phyloP scores from a whole-genome alignment of 2,113 vertebrate species.

The Cyphomyrus discorhynchus region DNA sequence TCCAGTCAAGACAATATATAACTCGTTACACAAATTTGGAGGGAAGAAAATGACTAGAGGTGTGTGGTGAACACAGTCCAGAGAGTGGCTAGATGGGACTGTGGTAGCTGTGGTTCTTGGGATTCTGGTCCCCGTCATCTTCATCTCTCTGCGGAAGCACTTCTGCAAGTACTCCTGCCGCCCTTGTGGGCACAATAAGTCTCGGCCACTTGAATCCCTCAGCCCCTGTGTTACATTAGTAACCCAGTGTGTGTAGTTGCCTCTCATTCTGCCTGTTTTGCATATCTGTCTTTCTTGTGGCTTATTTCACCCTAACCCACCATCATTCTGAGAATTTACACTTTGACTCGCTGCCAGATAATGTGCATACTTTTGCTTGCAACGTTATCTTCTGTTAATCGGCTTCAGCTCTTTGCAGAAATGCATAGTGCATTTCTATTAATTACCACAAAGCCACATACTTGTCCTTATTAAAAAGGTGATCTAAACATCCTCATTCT shows the following conservation, averaged over 20 bases:
- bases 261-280: not conserved
- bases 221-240: no score
- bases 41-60: not conserved
- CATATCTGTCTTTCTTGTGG: not conserved
- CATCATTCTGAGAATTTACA: not conserved
- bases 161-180: conserved; percentile 41
- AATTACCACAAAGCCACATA: not conserved
- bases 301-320: not conserved
- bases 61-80: conserved; percentile 29
- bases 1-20: not conserved
- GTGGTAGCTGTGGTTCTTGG: conserved; percentile 50
- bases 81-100: conserved; percentile 37
- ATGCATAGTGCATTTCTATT: not conserved
- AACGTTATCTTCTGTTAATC: not conserved
- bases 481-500: not conserved
- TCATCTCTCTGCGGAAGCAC: conserved; percentile 39
- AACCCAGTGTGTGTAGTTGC: not conserved
- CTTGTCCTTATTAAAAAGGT: not conserved
- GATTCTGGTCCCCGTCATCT: conserved; percentile 46
- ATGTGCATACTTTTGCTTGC: not conserved
- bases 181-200: conserved; percentile 23
- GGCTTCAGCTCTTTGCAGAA: not conserved
- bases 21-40: not conserved
- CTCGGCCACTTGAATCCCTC: not conserved
- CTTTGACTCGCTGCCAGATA: not conserved